Conservation (phyloP, 2,888 invertebrate species). For the Graphium colonna region DNA sequence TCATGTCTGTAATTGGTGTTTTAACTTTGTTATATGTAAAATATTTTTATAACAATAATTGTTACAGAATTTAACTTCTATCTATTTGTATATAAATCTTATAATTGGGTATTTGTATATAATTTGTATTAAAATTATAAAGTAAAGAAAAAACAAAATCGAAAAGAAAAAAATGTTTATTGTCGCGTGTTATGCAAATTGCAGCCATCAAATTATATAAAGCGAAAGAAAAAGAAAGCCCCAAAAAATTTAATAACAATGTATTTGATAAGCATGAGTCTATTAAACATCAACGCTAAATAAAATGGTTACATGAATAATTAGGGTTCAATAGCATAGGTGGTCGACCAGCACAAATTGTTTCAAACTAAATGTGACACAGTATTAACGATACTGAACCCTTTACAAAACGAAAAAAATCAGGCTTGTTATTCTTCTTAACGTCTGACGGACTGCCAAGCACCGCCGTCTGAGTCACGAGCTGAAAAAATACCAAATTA, state of each 20-base stretch:
- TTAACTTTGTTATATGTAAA: too few relatives aligned
- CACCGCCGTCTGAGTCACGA: conserved; percentile 77
- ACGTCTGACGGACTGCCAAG: conserved; percentile 80
- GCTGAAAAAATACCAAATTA: too few relatives aligned
- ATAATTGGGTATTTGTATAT: too few relatives aligned
- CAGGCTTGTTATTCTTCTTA: conserved; percentile 31
- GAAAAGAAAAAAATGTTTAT: neutral
- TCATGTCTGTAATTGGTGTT: too few relatives aligned
- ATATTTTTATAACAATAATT: too few relatives aligned
- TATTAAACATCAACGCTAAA: conserved; percentile 7
- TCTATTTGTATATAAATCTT: too few relatives aligned
- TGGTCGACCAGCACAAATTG: conserved; percentile 9
- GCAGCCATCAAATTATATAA: neutral
- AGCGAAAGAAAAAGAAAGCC: conserved; percentile 5
- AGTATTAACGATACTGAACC: conserved; percentile 4
- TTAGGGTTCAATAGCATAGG: conserved; percentile 2
- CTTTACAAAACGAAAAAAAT: neutral
- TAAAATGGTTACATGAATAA: conserved; percentile 9
- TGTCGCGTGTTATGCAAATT: neutral
- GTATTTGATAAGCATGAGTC: conserved; percentile 5
- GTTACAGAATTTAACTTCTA: too few relatives aligned
- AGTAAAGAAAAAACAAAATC: neutral
- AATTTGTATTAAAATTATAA: too few relatives aligned
- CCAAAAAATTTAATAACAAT: neutral
- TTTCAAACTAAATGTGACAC: too few relatives aligned